Evolutionary conservation across 1,140 invertebrate species (phyloP), one percentile per base, ranked within the genome.

Genomic region (Drosophila ogumai): DNA sequence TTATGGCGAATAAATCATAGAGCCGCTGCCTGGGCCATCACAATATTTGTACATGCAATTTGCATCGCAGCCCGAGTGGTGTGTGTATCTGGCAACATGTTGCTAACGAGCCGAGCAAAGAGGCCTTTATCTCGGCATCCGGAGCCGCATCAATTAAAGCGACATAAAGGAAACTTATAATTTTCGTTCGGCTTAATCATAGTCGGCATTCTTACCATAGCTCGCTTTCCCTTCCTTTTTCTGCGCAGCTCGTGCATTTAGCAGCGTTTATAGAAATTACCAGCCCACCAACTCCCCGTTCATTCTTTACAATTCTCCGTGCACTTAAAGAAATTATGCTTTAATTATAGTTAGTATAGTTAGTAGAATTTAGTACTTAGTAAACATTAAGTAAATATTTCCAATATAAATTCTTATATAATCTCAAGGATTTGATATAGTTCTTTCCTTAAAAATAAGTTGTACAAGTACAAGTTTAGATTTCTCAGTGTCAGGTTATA

Each of bases 141-240:
- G 77, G 77, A 67, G 78, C 47, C 49, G 82, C 85, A 80, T 81
- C 81, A 90, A 88, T 88, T 85, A 88, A 88, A 75, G 85, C 84
- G 81, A 90, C 85, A 90, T 90, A 78, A 80, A 87, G 79, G 67
- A 87, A 87, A 80, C 67, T 82, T 90, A 81, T 90, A 90, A 90
- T 88, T 90, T 90, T 78, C 81, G 69, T 78, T 52, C 61, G 74
- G 69, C 81, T 90, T 90, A 85, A 88, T 90, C 84, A 90, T 82
- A 90, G 85, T 38, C 82, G 80, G 82, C 84, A 77, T 88, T 88
- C 44, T 36, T 31, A 13, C 34, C 31, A 34, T 34, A 12, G 44
- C 41, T 50, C 32, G 50, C 50, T 44, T 47, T 59, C 55, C 59
- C 46, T 75, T 55, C 43, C 50, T 50, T 68, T 75, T 67, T 38